These are phyloP conservation scores for Cryptocephalus primarius DNA, from an alignment of 2,888 invertebrate species.

Conservation along the genomic window DNA sequence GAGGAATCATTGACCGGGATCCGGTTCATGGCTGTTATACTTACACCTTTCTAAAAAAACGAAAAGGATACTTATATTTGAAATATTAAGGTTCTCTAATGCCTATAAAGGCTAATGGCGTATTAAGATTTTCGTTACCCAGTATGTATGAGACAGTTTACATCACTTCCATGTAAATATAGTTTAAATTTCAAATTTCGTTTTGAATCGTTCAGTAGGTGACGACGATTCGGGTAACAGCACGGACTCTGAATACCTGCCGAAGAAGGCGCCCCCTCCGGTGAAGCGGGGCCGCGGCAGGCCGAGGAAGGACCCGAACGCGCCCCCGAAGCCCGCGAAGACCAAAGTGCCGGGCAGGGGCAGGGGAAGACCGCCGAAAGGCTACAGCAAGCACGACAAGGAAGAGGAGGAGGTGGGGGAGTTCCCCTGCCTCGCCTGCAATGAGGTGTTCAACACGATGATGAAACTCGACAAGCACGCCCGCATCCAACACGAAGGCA, in stretches of 20 bases:
- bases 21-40: too few relatives aligned
- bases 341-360: conserved; percentile 12
- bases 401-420: conserved; percentile 26
- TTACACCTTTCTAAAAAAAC: too few relatives aligned
- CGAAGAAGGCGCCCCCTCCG: conserved; percentile 19
- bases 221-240: conserved; percentile 23
- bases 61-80: too few relatives aligned
- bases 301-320: conserved; percentile 26
- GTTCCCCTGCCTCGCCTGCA: conserved; percentile 26
- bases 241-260: conserved; percentile 31
- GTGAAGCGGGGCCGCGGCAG: conserved; percentile 26
- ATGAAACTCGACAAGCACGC: conserved; percentile 28
- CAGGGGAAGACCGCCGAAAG: conserved; percentile 21
- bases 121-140: too few relatives aligned
- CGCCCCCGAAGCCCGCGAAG: conserved; percentile 10
- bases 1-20: too few relatives aligned
- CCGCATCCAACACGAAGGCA: conserved; percentile 22
- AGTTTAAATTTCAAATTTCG: too few relatives aligned
- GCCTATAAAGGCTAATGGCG: too few relatives aligned
- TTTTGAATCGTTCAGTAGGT: conserved; percentile 1
- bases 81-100: too few relatives aligned
- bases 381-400: conserved; percentile 17
- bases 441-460: conserved; percentile 26
- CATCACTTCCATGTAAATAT: too few relatives aligned
- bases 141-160: too few relatives aligned